A percentile compares a stretch with the other conserved stretches of the same genome.
These are phyloP conservation scores for Laterallus jamaicensis DNA, from an alignment of 2,113 vertebrate genomes.

Conservation along the genomic window DNA sequence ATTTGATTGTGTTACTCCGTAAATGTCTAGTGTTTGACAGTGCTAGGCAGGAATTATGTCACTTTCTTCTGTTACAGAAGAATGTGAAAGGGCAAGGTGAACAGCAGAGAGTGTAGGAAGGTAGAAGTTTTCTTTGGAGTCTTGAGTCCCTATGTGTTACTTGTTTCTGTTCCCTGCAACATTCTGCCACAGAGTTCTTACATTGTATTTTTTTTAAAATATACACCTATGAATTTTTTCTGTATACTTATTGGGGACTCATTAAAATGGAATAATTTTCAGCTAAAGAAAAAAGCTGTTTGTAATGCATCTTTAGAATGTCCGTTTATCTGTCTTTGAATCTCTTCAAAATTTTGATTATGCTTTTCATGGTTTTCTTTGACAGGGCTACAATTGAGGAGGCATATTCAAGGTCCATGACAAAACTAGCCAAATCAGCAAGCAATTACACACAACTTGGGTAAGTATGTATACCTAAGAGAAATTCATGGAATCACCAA, in stretches of 20 bases:
- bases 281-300: not conserved
- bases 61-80: not conserved
- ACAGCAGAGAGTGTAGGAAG: not conserved
- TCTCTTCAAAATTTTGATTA: not conserved
- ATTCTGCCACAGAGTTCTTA: not conserved
- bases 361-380: slow-evolving; percentile 28
- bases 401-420: slow-evolving; percentile 94
- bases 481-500: not conserved
- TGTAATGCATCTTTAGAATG: not conserved
- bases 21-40: not conserved
- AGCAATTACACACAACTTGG: slow-evolving; percentile 95
- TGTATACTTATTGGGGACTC: not conserved
- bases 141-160: not conserved
- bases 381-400: slow-evolving; percentile 94
- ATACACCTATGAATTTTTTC: not conserved
- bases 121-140: not conserved
- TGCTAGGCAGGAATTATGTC: not conserved
- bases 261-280: not conserved
- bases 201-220: not conserved
- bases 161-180: not conserved
- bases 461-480: slow-evolving; percentile 75
- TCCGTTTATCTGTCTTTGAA: not conserved
- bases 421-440: slow-evolving; percentile 93
- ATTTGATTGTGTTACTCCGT: not conserved
- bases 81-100: not conserved